These are phyloP conservation scores for Ophonus ardosiacus DNA, from an alignment of 2,888 invertebrate species.

Conservation along the genomic window DNA sequence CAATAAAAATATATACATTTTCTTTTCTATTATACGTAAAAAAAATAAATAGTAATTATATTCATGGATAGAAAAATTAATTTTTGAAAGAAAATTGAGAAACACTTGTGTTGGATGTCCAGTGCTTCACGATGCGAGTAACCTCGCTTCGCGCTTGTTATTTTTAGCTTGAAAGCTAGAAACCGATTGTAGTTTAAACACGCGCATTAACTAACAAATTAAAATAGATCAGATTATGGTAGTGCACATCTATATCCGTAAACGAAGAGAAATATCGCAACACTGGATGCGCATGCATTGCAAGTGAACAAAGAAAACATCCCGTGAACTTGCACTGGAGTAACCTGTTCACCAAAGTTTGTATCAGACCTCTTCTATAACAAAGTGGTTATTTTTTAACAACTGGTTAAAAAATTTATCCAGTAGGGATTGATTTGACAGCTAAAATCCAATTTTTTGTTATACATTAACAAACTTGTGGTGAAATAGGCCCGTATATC, in stretches of 20 bases:
- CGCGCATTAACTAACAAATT: conserved; percentile 60
- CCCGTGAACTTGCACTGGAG: conserved; percentile 35
- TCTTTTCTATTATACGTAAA: too few relatives aligned
- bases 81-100: not conserved
- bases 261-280: not conserved
- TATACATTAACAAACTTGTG: too few relatives aligned
- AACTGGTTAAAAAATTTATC: too few relatives aligned
- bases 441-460: too few relatives aligned
- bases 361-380: too few relatives aligned
- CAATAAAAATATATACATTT: too few relatives aligned
- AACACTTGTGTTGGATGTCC: not conserved
- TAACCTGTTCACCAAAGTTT: not conserved
- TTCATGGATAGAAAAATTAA: not conserved
- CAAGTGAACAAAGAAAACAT: conserved; percentile 43
- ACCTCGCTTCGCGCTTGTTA: conserved; percentile 30
- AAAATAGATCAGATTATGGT: conserved; percentile 57
- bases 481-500: too few relatives aligned
- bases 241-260: conserved; percentile 40
- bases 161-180: conserved; percentile 50
- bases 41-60: too few relatives aligned
- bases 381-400: too few relatives aligned
- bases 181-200: conserved; percentile 52
- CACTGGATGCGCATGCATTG: not conserved
- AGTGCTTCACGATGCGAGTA: conserved; percentile 23
- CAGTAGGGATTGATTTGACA: too few relatives aligned